Conservation (phyloP, 1,140 invertebrate species). For the Lamellibrachia luymesi region DNA sequence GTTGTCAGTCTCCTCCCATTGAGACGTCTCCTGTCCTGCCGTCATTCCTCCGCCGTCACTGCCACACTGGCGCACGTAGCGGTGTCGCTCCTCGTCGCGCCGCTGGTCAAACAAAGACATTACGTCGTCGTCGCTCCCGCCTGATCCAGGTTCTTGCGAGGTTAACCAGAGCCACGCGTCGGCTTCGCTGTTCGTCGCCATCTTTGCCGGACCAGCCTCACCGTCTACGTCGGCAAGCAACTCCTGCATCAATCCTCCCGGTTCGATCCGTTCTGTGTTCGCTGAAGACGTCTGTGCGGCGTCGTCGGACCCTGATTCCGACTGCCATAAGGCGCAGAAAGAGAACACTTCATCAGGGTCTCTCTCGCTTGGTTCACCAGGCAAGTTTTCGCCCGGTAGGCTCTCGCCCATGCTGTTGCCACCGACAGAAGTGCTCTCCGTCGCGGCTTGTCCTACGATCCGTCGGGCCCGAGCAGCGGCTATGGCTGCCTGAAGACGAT, state of each 20-base stretch:
- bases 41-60: neutral
- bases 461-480: neutral
- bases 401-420: neutral
- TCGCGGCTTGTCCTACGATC: neutral
- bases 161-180: neutral
- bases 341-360: neutral
- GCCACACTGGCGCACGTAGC: neutral
- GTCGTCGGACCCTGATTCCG: neutral
- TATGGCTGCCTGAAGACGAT: neutral
- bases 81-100: neutral
- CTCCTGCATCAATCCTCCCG: neutral
- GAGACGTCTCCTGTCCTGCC: neutral
- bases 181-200: neutral
- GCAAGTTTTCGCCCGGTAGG: neutral
- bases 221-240: neutral
- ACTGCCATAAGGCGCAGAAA: neutral
- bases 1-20: neutral
- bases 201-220: neutral
- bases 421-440: neutral
- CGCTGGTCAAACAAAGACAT: neutral
- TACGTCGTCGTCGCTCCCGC: neutral
- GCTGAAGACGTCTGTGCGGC: neutral
- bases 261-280: neutral
- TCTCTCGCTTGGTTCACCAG: neutral
- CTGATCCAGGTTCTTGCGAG: neutral